A percentile compares a stretch with the other conserved stretches of the same genome.
These are phyloP conservation scores for Magallana angulata DNA, from an alignment of 1,140 invertebrate species.

Conservation along the genomic window DNA sequence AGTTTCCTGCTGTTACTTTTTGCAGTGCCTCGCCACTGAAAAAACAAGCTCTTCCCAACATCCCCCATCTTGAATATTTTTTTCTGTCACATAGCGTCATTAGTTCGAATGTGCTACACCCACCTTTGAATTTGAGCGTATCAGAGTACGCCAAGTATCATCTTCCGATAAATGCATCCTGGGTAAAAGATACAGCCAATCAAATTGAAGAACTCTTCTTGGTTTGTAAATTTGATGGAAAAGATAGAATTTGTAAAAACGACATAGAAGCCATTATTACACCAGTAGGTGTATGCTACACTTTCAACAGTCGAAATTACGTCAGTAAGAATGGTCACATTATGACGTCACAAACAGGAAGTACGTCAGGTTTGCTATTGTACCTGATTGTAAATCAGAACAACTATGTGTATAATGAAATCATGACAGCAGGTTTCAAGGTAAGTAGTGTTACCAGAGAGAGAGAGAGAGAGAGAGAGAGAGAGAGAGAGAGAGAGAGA, in stretches of 20 bases:
- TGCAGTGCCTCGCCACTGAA: constrained; percentile 31
- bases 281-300: constrained; percentile 48
- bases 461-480: too few relatives aligned
- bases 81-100: constrained; percentile 37
- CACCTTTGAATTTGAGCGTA: neutral
- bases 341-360: constrained; percentile 42
- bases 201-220: neutral
- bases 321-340: neutral
- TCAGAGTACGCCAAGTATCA: neutral
- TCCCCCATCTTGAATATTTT: constrained; percentile 14
- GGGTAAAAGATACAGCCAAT: neutral
- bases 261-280: constrained; percentile 42
- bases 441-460: neutral
- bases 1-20: constrained; percentile 40
- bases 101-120: neutral
- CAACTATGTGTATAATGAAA: constrained; percentile 44
- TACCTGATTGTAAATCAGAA: constrained; percentile 47
- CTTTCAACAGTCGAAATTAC: constrained; percentile 42
- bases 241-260: neutral
- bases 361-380: constrained; percentile 32
- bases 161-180: constrained; percentile 9
- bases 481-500: too few relatives aligned
- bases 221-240: neutral
- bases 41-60: neutral
- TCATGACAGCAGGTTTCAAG: constrained; percentile 54